Evolutionary conservation across 2,113 vertebrate genomes (phyloP).

Genomic region (Channa argus): DNA sequence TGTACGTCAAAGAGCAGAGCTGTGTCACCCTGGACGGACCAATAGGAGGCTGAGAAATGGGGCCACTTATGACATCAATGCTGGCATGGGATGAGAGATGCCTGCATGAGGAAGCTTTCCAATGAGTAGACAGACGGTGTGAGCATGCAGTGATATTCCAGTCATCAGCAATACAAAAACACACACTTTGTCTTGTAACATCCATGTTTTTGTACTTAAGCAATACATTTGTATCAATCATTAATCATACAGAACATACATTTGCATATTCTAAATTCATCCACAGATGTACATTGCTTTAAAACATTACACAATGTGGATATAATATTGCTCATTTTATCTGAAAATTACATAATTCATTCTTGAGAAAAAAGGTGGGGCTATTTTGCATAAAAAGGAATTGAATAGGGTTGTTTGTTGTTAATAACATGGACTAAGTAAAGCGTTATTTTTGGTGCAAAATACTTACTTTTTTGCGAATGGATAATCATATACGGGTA

Average conservation of each 20-base stretch:
- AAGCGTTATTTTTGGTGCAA: no score
- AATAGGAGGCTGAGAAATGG: constrained; percentile 72
- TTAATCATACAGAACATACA: background rate
- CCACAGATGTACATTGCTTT: background rate
- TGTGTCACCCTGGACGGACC: constrained; percentile 57
- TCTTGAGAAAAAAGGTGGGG: no score
- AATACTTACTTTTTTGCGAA: no score
- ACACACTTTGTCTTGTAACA: constrained; percentile 15
- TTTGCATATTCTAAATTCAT: background rate
- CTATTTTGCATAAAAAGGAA: no score
- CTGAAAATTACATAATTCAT: no score
- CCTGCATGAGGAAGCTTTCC: constrained; percentile 75
- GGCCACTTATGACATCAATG: constrained; percentile 78
- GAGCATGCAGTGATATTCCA: constrained; percentile 57
- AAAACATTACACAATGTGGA: background rate
- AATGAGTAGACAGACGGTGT: constrained; percentile 71
- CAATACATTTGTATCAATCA: background rate
- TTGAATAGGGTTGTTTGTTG: no score
- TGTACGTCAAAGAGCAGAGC: constrained; percentile 71
- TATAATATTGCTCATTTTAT: no score
- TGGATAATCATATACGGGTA: no score
- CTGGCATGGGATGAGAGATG: constrained; percentile 71
- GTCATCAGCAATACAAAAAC: constrained; percentile 43
- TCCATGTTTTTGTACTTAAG: background rate
- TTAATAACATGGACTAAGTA: no score